Evolutionary conservation across 2,113 vertebrate genomes (phyloP), one percentile per base, ranked within the genome.

Genomic region (Aplodontia rufa): DNA sequence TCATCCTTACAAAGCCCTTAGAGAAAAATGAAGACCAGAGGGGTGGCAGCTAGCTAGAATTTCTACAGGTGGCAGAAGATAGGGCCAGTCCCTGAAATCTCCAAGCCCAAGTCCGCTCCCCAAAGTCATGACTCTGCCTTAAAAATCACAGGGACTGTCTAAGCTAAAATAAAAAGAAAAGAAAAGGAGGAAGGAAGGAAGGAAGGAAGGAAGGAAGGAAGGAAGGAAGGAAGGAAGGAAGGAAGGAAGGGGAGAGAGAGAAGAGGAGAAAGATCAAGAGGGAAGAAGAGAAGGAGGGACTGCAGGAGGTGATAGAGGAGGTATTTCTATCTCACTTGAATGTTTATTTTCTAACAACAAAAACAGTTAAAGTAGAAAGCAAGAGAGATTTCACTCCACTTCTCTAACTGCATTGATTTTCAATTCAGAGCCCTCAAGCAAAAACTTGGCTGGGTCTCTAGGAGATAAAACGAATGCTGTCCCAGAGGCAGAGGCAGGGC

Each of bases 361-460:
- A 72, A 22, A 47, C 79, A 49, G 30, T 58, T 74, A 16, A 55
- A 62, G 8, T 37, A 85, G 60, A 62, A 49, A 80, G 22, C 26
- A 37, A 69, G 49, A 88, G 60, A 66, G 10, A 81, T 60, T 58
- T 95, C 76, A 60, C n/a, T 66, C 49, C 28, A 76, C 40, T 71
- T 93, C 66, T 82, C 68, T 85, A 76, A 76, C 71, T 83, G 30
- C 68, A 22, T 69, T 72, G 47, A 49, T 74, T 80, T 95, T 71
- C 87, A 94, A 76, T 92, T 71, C 60, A 42, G 81, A 74, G n/a
- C 72, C 86, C 93, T 90, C 72, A 22, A 90, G 71, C 88, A 42
- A 66, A 68, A 87, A 30, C 24, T 76, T 55, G 55, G 45, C 91
- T 87, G 71, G 32, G 26, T 83, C 72, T 87, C 78, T 76, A 35